Conservation (phyloP, 2,113 vertebrate species). For the Macheiramphus alcinus region DNA sequence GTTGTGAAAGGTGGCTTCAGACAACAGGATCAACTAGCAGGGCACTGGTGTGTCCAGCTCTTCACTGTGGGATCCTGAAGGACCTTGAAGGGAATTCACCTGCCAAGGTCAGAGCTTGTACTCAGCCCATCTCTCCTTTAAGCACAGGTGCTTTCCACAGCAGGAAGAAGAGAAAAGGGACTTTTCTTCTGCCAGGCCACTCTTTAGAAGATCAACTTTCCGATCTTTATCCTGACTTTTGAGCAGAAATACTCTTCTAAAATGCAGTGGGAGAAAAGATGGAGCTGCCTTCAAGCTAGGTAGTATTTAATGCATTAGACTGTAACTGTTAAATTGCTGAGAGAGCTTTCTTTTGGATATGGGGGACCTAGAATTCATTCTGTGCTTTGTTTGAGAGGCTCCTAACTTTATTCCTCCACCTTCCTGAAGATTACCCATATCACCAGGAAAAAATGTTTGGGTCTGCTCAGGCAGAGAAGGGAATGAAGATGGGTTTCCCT, state of each 20-base stretch:
- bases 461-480: neutral
- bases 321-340: neutral
- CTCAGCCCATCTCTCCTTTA: neutral
- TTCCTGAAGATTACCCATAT: neutral
- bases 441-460: neutral
- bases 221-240: neutral
- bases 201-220: neutral
- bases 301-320: neutral
- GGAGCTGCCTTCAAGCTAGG: neutral
- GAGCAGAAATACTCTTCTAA: neutral
- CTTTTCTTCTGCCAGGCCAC: neutral
- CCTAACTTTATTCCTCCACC: neutral
- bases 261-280: neutral
- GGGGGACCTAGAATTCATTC: neutral
- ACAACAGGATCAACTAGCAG: no score
- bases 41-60: neutral
- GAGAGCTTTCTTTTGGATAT: neutral
- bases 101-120: neutral
- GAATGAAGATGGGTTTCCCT: neutral
- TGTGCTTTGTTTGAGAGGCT: neutral
- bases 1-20: neutral
- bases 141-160: neutral
- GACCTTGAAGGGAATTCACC: neutral
- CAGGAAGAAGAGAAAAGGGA: neutral
- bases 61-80: accelerated